Evolutionary conservation across 2,797 vertebrate genomes (phyloP), one percentile per base, ranked within the genome.

Genomic region (Xyrichtys novacula): DNA sequence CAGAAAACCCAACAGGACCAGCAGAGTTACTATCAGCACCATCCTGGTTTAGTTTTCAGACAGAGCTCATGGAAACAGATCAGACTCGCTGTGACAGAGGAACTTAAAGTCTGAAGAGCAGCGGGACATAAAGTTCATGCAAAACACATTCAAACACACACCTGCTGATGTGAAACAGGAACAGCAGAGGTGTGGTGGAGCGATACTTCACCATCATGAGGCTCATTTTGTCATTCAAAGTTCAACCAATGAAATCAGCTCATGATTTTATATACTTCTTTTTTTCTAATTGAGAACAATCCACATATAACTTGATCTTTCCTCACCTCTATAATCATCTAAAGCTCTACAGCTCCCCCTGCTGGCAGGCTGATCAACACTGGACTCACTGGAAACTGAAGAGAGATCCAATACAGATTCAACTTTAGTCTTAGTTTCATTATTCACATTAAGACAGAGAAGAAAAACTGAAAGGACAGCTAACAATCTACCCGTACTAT

Each of bases 1-100:
- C 46, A 80, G 68, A 69, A 47, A 68, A 34, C 29, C 58, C 66
- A 80, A 25, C 62, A 58, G 2, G 11, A 71, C 23, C 14, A 57
- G 16, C 15, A 29, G 17, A 68, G 54, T 67, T 54, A 26, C 10
- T 56, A 17, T 3, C 25, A 22, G 65, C 55, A 63, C 60, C 57
- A 50, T 65, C 58, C 17, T 68, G 68, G 32, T 71, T 43, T 42
- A 60, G 58, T 39, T 74, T 34, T 54, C 47, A 73, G 46, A n/a
- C n/a, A n/a, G n/a, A n/a, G n/a, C n/a, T n/a, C 14, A 40, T 32
- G 53, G 28, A 63, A 63, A 63, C 52, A 59, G 52, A 54, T 63
- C 28, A 64, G 39, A 66, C 29, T 57, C 42, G 57, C 29, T 38
- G 22, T 5, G 0, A 25, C 5, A 6, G 2, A 28, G 19, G 2